These are phyloP conservation scores for Ptychobarbus kaznakovi DNA, from an alignment of 2,797 vertebrate genomes.

Conservation along the genomic window DNA sequence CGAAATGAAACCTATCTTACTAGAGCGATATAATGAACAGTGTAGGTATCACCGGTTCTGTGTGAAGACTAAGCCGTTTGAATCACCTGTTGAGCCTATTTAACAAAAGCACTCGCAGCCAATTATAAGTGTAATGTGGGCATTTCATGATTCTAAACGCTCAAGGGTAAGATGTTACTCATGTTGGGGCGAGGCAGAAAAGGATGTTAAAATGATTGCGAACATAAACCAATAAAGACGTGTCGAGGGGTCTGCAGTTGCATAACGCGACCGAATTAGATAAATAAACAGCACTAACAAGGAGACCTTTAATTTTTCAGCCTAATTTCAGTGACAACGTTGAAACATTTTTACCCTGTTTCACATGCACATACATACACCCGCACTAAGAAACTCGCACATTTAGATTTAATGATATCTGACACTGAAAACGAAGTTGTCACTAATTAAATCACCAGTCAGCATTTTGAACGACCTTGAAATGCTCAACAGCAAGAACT, in stretches of 20 bases:
- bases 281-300: slow-evolving; percentile 28
- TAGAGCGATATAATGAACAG: slow-evolving; percentile 14
- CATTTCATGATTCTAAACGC: neutral
- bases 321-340: neutral
- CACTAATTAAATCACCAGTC: slow-evolving; percentile 71
- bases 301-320: neutral
- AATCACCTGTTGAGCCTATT: slow-evolving; percentile 2
- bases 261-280: neutral
- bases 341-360: neutral
- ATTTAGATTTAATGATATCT: slow-evolving; percentile 66
- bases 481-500: slow-evolving; percentile 52
- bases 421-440: slow-evolving; percentile 69
- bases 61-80: neutral
- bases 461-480: slow-evolving; percentile 71
- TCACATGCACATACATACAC: neutral
- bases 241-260: neutral
- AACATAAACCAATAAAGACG: neutral
- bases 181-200: neutral
- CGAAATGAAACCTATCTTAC: slow-evolving; percentile 26
- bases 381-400: slow-evolving; percentile 50
- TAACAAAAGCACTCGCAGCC: neutral
- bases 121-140: slow-evolving; percentile 11
- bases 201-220: neutral
- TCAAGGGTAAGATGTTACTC: neutral
- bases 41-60: neutral